Percentiles rank a stretch among this genome's conserved stretches.
Evolutionary conservation across 92 coral and sea anemone genomes (phyloP).

Genomic region (Blastomussa wellsi): DNA sequence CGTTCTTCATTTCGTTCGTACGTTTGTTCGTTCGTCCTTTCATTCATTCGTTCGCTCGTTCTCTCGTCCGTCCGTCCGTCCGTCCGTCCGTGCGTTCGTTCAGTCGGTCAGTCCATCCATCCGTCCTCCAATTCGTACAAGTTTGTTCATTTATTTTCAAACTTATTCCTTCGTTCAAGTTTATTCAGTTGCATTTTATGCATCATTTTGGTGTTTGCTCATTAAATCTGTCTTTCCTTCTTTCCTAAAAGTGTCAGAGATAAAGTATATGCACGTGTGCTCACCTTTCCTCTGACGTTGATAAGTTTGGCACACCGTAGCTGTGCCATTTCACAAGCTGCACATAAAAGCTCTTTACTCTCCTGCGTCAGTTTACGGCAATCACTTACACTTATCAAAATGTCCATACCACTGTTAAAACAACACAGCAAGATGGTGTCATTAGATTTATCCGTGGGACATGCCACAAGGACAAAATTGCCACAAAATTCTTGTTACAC

Average conservation of each 20-base stretch:
- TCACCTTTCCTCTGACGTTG: conserved; percentile 95
- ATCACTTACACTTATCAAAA: conserved; percentile 75
- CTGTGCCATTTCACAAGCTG: conserved; percentile 97
- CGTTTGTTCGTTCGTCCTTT: no score
- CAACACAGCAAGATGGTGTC: not conserved
- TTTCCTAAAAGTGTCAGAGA: not conserved
- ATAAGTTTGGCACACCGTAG: conserved; percentile 94
- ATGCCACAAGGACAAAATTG: no score
- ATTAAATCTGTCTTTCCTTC: not conserved
- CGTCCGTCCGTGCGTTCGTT: not conserved
- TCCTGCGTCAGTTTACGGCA: conserved; percentile 81
- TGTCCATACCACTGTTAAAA: conserved; percentile 71
- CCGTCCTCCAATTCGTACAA: not conserved
- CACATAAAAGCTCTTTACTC: conserved; percentile 92
- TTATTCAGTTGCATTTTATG: not conserved
- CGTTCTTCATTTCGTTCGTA: not conserved
- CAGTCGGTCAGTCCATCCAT: no score
- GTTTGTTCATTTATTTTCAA: no score
- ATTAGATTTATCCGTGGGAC: no score
- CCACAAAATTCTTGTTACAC: no score
- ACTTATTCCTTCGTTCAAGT: not conserved
- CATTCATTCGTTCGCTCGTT: no score
- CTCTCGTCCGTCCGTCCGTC: not conserved
- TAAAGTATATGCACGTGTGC: not conserved
- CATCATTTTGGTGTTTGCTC: no score